phyloP scores from a whole-genome alignment of 2,113 vertebrate genomes.

The Ochotona curzoniae region DNA sequence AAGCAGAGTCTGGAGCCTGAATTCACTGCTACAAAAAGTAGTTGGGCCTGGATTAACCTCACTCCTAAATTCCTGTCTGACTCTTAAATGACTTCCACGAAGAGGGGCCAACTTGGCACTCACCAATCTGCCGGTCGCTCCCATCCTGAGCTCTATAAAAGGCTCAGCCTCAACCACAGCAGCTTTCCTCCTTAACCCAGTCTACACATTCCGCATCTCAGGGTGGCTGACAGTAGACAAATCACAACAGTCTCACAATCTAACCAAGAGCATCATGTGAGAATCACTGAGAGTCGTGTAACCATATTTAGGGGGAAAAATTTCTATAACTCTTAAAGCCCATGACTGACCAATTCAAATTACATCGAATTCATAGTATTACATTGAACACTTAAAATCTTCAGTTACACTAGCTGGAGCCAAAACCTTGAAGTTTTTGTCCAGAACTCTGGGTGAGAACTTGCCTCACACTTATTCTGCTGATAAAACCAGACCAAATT shows the following conservation, averaged over 20 bases:
- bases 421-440: background rate
- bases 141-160: background rate
- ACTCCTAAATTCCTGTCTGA: background rate
- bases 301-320: background rate
- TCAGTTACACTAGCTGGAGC: background rate
- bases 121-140: background rate
- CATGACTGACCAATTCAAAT: background rate
- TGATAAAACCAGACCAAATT: background rate
- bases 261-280: background rate
- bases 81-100: background rate
- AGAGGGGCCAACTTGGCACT: background rate
- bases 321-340: background rate
- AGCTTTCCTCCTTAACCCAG: background rate
- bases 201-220: background rate
- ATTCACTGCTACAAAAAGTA: background rate
- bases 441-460: background rate
- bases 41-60: background rate
- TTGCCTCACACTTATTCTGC: background rate
- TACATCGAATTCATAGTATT: background rate
- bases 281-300: background rate
- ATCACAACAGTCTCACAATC: constrained; percentile 9
- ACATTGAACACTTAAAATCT: background rate
- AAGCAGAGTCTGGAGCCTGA: constrained; percentile 3
- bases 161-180: background rate
- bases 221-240: background rate